Evolutionary conservation across 2,888 invertebrate species (phyloP), one percentile per base, ranked within the genome.

Genomic region (Cataglyphis altisquamis): DNA sequence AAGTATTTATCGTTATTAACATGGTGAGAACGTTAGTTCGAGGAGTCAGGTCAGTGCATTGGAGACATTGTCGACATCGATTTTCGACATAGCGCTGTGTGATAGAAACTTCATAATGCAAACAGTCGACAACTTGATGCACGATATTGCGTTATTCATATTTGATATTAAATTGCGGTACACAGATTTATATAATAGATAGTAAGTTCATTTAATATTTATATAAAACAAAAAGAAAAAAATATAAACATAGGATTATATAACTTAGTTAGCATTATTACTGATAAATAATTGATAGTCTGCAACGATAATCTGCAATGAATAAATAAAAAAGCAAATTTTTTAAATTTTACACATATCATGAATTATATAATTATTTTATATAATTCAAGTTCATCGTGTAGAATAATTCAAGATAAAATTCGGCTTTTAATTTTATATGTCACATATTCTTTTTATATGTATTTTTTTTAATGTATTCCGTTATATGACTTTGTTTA

Each of bases 1-100:
- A 73, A 52, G 84, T 75, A 80, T 85, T 80, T 62, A 84, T 83
- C 73, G 85, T 83, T 77, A 68, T 88, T 88, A 85, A 82, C 63
- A 41, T 41, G n/a, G 66, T 21, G 60, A 48, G 70, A 60, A 60
- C 48, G 18, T n/a, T 32, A 60, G 45, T 55, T 74, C 48, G 52
- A 68, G 39, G 5, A 82, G 73, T 64, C 82, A 48, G 52, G 64
- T 52, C 45, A 67, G 18, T 66, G 72, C 68, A 52, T 83, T 66
- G 62, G 41, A n/a, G 84, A 74, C 62, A 52, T 72, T 68, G 21
- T 52, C 29, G 41, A 87, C 85, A 83, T 80, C 82, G 75, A 77
- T 60, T 77, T 48, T 45, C 70, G 36, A 60, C 36, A 21, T 57
- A 15, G 62, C 36, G 45, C n/a, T 21, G 63, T 70, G 66, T 64